Base-by-base conservation (phyloP, 2,888 invertebrate genomes). In the Sepiola atlantica region DNA sequence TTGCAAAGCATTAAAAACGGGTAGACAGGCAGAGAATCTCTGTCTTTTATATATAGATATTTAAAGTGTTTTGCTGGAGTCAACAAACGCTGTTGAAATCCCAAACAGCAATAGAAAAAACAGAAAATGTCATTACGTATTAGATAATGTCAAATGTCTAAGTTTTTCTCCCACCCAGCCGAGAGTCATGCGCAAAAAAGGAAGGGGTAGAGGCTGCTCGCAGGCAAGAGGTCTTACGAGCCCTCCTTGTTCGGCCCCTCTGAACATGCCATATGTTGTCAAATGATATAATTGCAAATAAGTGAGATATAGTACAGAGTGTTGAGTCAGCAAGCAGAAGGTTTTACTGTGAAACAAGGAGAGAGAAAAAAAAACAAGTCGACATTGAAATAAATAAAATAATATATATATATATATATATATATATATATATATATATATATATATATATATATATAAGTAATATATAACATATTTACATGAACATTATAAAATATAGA, bases 201-300 rank as follows among this genome's bases (percentile, higher is more conserved):
- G 57, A 24, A 12, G n/a, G n/a, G 77, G n/a, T 77, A n/a, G 20
- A 20, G 57, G 2, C 14, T 14, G 77, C 14, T 77, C 32, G 18
- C 14, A 77, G 77, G 1, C 32, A n/a, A 77, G 14, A n/a, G 32
- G n/a, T n/a, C 14, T 77, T 77, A 77, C 32, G 32, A n/a, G 32
- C 77, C n/a, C n/a, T 77, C 18, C 77, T 16, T 16, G 8, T 16
- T 77, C n/a, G 18, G 16, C n/a, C 2, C 4, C 1, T 32, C 12
- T 77, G 77, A n/a, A 32, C n/a, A 77, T 77, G 77, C n/a, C 77
- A 77, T 77, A 77, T 77, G 77, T 77, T 77, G n/a, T 77, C 77
- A 77, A 77, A 77, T 32, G 77, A 77, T 77, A n/a, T 77, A 32
- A 77, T 77, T 77, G n/a, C 77, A n/a, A 77, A 77, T 32, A 77